These are phyloP conservation scores for Orycteropus afer DNA, from an alignment of 2,113 vertebrate genomes.

Conservation along the genomic window DNA sequence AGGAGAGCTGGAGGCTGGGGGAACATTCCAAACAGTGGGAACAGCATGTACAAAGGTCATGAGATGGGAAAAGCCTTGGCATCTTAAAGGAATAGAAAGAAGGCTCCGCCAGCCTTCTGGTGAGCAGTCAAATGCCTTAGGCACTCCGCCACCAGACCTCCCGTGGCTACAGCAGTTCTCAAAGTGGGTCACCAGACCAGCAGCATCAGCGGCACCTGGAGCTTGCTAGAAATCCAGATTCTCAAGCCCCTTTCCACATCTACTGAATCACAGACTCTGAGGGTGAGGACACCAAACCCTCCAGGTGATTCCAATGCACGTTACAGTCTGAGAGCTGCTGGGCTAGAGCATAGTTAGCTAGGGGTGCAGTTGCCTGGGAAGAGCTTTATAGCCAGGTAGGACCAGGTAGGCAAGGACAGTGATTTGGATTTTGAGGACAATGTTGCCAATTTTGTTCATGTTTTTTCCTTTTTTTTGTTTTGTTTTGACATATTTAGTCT, in stretches of 20 bases:
- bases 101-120: neutral
- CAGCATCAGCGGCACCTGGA: too few species aligned
- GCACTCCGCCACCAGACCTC: too few species aligned
- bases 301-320: neutral
- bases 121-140: too few species aligned
- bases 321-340: neutral
- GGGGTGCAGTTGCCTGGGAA: neutral
- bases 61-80: neutral
- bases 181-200: too few species aligned
- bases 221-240: neutral
- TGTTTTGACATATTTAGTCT: too few species aligned
- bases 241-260: neutral
- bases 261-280: neutral
- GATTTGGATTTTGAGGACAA: neutral
- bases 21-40: too few species aligned
- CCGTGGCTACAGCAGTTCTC: too few species aligned
- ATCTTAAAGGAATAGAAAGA: neutral
- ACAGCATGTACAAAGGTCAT: too few species aligned
- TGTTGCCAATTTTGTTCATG: too few species aligned
- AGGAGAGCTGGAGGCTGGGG: neutral
- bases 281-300: neutral
- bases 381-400: neutral
- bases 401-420: neutral
- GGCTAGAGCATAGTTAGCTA: neutral
- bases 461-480: too few species aligned